phyloP scores from a whole-genome alignment of 2,888 invertebrate genomes.

The Theodoxus fluviatilis region DNA sequence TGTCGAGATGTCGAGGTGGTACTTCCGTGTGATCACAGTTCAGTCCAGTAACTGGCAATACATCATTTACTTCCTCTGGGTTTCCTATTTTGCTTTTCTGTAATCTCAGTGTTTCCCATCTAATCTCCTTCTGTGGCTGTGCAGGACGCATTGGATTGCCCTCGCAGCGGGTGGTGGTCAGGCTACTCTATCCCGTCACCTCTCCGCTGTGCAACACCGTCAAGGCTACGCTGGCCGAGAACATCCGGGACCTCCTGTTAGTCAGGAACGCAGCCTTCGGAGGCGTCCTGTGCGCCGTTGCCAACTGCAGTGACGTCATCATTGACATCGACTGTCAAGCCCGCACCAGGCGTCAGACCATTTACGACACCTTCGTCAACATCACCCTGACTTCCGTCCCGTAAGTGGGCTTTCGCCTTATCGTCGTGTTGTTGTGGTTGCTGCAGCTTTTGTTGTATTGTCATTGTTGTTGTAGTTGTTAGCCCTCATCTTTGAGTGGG shows the following conservation, averaged over 20 bases:
- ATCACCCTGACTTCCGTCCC: constrained; percentile 21
- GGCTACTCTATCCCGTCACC: constrained; percentile 27
- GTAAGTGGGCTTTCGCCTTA: too few species aligned
- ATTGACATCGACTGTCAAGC: constrained; percentile 33
- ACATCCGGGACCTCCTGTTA: constrained; percentile 4
- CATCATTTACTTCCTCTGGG: too few species aligned
- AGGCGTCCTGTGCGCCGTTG: constrained; percentile 32
- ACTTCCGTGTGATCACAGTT: too few species aligned
- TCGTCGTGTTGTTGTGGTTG: too few species aligned
- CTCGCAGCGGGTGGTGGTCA: constrained; percentile 23
- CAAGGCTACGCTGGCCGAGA: constrained; percentile 3
- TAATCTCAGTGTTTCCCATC: too few species aligned
- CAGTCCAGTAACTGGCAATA: too few species aligned
- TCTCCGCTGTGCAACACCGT: constrained; percentile 24
- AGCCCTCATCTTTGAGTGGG: too few species aligned
- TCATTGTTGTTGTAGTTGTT: too few species aligned
- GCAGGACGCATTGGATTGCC: constrained; percentile 22
- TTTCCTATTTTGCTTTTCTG: too few species aligned
- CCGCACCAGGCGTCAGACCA: constrained; percentile 16
- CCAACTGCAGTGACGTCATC: constrained; percentile 39
- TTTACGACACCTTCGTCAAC: constrained; percentile 13
- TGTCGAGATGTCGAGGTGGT: too few species aligned
- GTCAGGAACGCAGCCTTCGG: constrained; percentile 27
- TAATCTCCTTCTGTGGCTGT: background rate
- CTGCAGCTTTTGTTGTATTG: too few species aligned